Evolutionary conservation across 2,113 vertebrate species (phyloP).

Genomic region (Peucedramus taeniatus): DNA sequence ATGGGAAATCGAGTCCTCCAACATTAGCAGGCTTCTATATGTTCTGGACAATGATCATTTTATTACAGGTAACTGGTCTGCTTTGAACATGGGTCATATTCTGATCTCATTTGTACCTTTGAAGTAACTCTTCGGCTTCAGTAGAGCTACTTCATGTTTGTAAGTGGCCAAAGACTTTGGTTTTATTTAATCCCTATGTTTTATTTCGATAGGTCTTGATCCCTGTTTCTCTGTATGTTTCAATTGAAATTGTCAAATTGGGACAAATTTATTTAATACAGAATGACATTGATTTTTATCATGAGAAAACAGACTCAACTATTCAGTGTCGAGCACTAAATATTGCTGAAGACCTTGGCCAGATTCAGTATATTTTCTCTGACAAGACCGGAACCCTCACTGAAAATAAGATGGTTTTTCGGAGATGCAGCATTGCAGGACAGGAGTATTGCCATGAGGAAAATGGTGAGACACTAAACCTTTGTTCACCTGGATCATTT

Average conservation of each 20-base stretch:
- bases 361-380: slow-evolving; percentile 92
- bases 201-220: slow-evolving; percentile 86
- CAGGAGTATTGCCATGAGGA: slow-evolving; percentile 89
- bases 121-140: neutral
- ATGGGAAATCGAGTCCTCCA: slow-evolving; percentile 66
- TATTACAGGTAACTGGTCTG: slow-evolving; percentile 85
- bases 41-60: slow-evolving; percentile 98
- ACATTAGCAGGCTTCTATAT: slow-evolving; percentile 85
- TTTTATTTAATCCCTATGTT: neutral
- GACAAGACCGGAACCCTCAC: slow-evolving; percentile 98
- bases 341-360: slow-evolving; percentile 93
- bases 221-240: slow-evolving; percentile 94
- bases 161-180: neutral
- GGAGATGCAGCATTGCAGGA: slow-evolving; percentile 90
- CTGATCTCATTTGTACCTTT: neutral
- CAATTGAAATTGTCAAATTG: slow-evolving; percentile 95
- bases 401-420: slow-evolving; percentile 97
- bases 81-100: neutral
- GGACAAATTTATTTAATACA: slow-evolving; percentile 94
- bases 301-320: slow-evolving; percentile 78
- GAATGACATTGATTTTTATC: slow-evolving; percentile 88
- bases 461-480: slow-evolving; percentile 77
- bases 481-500: neutral
- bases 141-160: neutral
- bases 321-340: slow-evolving; percentile 91